Conservation (phyloP, 2,797 vertebrate species). For the Alca torda region DNA sequence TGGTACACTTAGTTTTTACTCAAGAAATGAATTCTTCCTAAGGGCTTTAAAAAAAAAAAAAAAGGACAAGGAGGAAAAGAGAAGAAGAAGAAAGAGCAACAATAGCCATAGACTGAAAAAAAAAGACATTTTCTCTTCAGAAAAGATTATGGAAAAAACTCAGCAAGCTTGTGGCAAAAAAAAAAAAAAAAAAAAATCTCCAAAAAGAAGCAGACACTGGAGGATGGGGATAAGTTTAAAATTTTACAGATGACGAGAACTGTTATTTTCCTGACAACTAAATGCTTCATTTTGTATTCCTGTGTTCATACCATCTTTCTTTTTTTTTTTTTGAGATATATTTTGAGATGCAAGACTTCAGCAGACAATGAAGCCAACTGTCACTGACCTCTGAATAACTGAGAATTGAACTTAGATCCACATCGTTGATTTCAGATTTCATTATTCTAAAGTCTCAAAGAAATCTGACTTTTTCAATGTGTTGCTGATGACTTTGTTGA, state of each 20-base stretch:
- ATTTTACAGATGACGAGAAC: background rate
- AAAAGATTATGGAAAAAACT: background rate
- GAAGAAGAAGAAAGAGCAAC: background rate
- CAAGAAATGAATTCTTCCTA: background rate
- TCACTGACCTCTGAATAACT: background rate
- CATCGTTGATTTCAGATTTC: background rate
- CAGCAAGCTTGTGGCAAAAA: background rate
- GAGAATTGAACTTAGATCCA: background rate
- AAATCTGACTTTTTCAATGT: background rate
- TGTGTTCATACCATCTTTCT: background rate
- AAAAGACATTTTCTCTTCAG: background rate
- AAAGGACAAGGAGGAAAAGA: background rate
- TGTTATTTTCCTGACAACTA: background rate
- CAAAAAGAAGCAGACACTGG: background rate
- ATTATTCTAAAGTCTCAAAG: background rate
- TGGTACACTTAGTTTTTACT: background rate
- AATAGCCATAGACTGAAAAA: background rate
- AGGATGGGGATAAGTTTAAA: background rate
- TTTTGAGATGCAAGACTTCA: background rate
- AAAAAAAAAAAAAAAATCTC: background rate
- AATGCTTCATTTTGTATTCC: background rate
- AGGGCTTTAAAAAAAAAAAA: background rate
- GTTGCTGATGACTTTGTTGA: background rate
- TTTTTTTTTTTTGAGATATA: background rate
- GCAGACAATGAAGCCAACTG: background rate